These are phyloP conservation scores for Agonopterix heracliana DNA, from an alignment of 2,888 invertebrate genomes.

Conservation along the genomic window DNA sequence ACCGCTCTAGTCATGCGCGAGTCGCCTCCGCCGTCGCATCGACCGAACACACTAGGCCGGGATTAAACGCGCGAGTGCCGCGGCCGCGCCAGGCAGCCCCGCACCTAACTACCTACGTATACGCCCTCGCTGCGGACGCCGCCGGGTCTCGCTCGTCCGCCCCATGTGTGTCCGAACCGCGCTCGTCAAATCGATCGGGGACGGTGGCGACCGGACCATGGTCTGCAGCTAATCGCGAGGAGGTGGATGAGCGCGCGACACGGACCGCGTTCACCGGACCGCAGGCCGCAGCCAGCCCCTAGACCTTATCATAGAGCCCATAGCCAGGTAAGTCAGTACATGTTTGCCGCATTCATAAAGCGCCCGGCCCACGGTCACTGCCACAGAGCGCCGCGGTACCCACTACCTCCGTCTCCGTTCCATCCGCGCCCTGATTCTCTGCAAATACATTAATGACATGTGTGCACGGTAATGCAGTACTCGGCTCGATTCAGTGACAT, in stretches of 20 bases:
- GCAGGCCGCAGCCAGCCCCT: too few relatives aligned
- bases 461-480: constrained; percentile 28
- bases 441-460: neutral
- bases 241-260: constrained; percentile 14
- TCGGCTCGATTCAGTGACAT: constrained; percentile 25
- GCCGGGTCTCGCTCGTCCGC: constrained; percentile 32
- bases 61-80: constrained; percentile 62
- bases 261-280: constrained; percentile 24
- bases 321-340: constrained; percentile 29
- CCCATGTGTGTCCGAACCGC: constrained; percentile 41
- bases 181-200: constrained; percentile 33
- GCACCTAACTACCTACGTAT: constrained; percentile 12
- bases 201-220: constrained; percentile 36
- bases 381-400: neutral
- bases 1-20: constrained; percentile 57
- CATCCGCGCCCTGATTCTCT: constrained; percentile 1
- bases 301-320: constrained; percentile 1
- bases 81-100: constrained; percentile 55
- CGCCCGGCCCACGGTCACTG: too few relatives aligned
- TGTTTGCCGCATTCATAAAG: too few relatives aligned
- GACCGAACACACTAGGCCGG: constrained; percentile 39
- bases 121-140: constrained; percentile 14
- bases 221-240: constrained; percentile 37
- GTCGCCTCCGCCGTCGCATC: constrained; percentile 47
- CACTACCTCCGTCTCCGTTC: neutral